phyloP scores from a whole-genome alignment of 1,140 invertebrate genomes.

The Aphidius gifuensis region DNA sequence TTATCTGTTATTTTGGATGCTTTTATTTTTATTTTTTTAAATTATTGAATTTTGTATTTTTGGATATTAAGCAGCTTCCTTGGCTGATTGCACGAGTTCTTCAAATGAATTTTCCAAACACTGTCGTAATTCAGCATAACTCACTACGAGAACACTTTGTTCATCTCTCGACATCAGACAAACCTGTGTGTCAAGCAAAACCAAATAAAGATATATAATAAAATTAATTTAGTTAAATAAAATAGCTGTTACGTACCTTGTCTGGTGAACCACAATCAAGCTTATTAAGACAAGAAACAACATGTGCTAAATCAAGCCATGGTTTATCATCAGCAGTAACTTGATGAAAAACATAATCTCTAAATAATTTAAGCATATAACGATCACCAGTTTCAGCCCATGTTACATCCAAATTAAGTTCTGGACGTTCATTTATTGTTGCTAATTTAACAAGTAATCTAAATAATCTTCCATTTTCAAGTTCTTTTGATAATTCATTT shows the following conservation, averaged over 20 bases:
- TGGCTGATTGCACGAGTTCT: constrained; percentile 69
- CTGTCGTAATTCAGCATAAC: constrained; percentile 90
- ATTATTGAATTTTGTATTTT: too few relatives aligned
- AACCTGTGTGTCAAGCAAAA: constrained; percentile 60
- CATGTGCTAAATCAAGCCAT: constrained; percentile 94
- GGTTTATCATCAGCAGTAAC: constrained; percentile 88
- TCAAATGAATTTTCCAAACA: constrained; percentile 90
- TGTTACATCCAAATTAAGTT: constrained; percentile 88
- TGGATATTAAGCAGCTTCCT: constrained; percentile 42
- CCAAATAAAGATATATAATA: constrained; percentile 16
- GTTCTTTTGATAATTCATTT: constrained; percentile 86
- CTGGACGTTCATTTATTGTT: constrained; percentile 89
- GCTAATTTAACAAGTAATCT: constrained; percentile 87
- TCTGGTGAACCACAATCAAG: constrained; percentile 84
- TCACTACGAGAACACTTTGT: constrained; percentile 91
- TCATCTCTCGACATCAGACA: constrained; percentile 94
- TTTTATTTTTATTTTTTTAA: constrained; percentile 22
- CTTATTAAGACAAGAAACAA: constrained; percentile 92
- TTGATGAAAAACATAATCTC: constrained; percentile 96
- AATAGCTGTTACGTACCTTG: constrained; percentile 59
- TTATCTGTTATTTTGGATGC: constrained; percentile 1
- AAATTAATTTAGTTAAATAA: not conserved
- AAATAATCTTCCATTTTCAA: constrained; percentile 92
- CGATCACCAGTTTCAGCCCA: constrained; percentile 98
- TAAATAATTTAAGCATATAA: constrained; percentile 96